Evolutionary conservation across 1,140 invertebrate genomes (phyloP).

Genomic region (Ceratina calcarata): DNA sequence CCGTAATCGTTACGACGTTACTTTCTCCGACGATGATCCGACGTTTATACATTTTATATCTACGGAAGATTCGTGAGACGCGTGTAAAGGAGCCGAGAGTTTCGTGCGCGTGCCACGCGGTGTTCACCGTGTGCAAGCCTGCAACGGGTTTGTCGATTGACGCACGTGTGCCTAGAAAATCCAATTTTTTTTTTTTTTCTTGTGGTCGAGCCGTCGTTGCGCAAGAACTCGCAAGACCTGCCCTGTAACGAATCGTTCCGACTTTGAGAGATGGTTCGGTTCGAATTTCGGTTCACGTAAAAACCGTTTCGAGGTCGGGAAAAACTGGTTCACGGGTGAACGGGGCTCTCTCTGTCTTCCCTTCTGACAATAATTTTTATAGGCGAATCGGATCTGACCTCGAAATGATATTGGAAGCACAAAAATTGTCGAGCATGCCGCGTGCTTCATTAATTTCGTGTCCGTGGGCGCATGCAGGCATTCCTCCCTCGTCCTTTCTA

Average conservation of each 20-base stretch:
- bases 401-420: neutral
- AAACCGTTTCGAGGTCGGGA: neutral
- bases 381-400: neutral
- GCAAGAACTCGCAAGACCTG: slow-evolving; percentile 19
- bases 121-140: slow-evolving; percentile 25
- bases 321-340: neutral
- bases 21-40: slow-evolving; percentile 53
- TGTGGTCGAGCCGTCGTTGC: neutral
- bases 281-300: neutral
- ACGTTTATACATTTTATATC: slow-evolving; percentile 41
- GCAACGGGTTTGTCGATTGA: slow-evolving; percentile 22
- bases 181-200: slow-evolving; percentile 35
- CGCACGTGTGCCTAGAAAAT: slow-evolving; percentile 43
- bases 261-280: neutral
- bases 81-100: slow-evolving; percentile 28
- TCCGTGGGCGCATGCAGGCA: neutral
- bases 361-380: neutral
- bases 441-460: neutral
- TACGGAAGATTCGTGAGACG: slow-evolving; percentile 48
- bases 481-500: neutral
- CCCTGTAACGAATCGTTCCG: slow-evolving; percentile 3
- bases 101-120: too few species aligned
- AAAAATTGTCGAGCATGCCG: neutral
- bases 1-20: slow-evolving; percentile 41
- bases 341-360: too few species aligned